phyloP scores from a whole-genome alignment of 2,113 vertebrate genomes.

The Clarias batrachus region DNA sequence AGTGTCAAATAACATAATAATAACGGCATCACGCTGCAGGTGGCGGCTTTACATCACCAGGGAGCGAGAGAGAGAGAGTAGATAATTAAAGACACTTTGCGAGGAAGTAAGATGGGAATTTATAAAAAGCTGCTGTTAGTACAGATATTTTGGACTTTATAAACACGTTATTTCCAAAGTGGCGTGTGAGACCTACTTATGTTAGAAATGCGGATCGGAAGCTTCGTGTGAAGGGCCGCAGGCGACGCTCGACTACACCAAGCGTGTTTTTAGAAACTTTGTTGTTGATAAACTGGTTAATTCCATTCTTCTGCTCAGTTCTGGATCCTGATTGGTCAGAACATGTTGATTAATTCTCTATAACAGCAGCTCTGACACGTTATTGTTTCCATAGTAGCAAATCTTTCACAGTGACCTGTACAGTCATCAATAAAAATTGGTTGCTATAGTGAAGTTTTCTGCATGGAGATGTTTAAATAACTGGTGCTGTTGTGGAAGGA shows the following conservation, averaged over 20 bases:
- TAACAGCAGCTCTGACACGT: background rate
- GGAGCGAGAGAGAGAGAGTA: background rate
- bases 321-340: background rate
- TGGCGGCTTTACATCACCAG: background rate
- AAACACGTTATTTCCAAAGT: background rate
- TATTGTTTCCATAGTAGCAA: too few relatives aligned
- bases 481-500: background rate
- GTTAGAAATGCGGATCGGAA: background rate
- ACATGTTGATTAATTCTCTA: background rate
- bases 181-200: too few relatives aligned
- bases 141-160: background rate
- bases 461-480: background rate
- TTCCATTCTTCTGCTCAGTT: background rate
- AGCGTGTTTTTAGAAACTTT: background rate
- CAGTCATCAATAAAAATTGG: background rate
- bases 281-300: background rate
- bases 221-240: background rate
- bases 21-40: background rate
- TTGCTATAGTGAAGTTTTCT: background rate
- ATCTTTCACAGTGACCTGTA: too few relatives aligned
- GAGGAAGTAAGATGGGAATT: background rate
- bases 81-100: too few relatives aligned
- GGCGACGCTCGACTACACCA: too few relatives aligned
- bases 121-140: background rate
- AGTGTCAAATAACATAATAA: slow-evolving; percentile 17